Conservation (phyloP, 2,888 invertebrate genomes). For the Halictus quadricinctus region DNA sequence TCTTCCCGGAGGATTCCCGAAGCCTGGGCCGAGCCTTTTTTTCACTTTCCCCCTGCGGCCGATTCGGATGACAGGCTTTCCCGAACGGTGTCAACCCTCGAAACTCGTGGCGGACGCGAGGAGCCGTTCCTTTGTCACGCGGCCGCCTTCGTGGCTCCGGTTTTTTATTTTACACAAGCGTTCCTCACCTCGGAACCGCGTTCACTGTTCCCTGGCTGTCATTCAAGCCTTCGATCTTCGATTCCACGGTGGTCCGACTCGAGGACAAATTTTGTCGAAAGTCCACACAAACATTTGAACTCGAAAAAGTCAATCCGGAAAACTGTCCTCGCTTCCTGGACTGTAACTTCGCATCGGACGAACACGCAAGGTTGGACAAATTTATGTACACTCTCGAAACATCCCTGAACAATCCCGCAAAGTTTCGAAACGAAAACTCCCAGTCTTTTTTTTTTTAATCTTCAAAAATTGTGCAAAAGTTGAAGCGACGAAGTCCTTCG, state of each 20-base stretch:
- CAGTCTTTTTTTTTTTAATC: background rate
- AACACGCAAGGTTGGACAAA: accelerated
- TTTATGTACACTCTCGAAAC: background rate
- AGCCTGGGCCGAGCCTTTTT: constrained; percentile 16
- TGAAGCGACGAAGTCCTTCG: background rate
- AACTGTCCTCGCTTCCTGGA: no score
- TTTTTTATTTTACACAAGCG: background rate
- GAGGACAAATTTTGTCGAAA: no score
- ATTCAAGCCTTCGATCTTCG: background rate
- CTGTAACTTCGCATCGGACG: no score
- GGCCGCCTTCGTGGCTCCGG: background rate
- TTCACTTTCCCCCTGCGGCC: constrained; percentile 60
- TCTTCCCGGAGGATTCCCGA: constrained; percentile 58
- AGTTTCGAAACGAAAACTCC: background rate
- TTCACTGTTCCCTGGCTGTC: background rate
- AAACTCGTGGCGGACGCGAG: constrained; percentile 7
- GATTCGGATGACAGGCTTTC: background rate
- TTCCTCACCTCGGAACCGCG: background rate
- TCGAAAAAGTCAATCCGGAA: background rate
- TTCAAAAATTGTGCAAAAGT: background rate
- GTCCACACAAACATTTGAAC: background rate
- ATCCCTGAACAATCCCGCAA: background rate
- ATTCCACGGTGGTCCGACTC: no score
- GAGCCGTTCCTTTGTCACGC: background rate
- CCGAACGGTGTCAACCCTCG: background rate